phyloP scores from a whole-genome alignment of 2,888 invertebrate species.

The Andrena flavipes region DNA sequence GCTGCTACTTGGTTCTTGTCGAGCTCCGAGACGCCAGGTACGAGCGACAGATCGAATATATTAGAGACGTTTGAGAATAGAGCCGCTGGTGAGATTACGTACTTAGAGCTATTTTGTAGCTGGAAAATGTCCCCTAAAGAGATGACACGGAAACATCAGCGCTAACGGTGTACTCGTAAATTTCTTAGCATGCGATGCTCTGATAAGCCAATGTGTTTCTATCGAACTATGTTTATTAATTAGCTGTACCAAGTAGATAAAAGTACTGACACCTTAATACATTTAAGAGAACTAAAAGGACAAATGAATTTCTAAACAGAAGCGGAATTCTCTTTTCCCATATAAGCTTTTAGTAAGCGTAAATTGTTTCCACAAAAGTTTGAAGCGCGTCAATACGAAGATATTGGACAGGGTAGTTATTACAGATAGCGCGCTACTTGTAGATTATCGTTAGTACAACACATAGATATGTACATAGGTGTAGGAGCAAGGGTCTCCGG shows the following conservation, averaged over 20 bases:
- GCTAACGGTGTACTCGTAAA: not conserved
- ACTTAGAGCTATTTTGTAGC: conserved; percentile 44
- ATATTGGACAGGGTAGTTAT: conserved; percentile 25
- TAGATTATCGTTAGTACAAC: conserved; percentile 6
- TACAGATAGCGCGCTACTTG: not conserved
- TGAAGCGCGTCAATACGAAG: conserved; percentile 51
- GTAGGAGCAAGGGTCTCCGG: not conserved
- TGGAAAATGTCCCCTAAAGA: conserved; percentile 52
- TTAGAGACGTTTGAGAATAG: conserved; percentile 48
- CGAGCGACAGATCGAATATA: conserved; percentile 25
- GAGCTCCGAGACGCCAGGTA: conserved; percentile 39
- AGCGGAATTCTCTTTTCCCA: conserved; percentile 1
- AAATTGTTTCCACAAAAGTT: conserved; percentile 1
- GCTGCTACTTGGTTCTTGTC: conserved; percentile 40
- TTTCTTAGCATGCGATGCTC: conserved; percentile 21
- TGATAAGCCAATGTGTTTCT: conserved; percentile 20
- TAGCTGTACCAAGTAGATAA: not conserved
- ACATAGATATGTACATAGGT: conserved; percentile 16
- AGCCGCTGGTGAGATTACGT: conserved; percentile 41
- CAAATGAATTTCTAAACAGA: not conserved
- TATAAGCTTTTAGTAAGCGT: not conserved
- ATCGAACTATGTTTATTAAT: not conserved
- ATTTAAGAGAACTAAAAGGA: not conserved
- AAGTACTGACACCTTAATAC: not conserved
- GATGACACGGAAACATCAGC: conserved; percentile 52